Evolutionary conservation across 2,113 vertebrate genomes (phyloP).

Genomic region (Acanthochromis polyacanthus): DNA sequence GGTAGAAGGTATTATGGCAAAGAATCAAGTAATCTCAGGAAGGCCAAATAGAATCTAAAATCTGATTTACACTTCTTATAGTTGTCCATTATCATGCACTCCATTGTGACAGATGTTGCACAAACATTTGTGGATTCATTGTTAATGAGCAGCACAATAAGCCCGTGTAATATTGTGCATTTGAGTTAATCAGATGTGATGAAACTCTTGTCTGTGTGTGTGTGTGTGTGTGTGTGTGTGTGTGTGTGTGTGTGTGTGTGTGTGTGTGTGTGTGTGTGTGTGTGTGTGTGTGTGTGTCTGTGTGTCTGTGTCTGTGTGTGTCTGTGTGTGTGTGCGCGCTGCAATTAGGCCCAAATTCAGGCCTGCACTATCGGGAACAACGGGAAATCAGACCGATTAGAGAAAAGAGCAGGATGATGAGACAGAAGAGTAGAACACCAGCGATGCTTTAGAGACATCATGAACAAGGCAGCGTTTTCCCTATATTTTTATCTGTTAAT

Average conservation of each 20-base stretch:
- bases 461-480: not conserved
- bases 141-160: not conserved
- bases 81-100: not conserved
- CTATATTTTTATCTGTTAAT: not conserved
- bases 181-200: not conserved
- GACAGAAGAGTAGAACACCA: not conserved
- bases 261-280: not conserved
- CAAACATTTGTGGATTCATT: not conserved
- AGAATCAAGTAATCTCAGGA: not conserved
- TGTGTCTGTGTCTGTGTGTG: not conserved
- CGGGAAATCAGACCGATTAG: not conserved
- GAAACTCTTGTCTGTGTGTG: not conserved
- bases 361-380: not conserved
- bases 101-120: not conserved
- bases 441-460: not conserved
- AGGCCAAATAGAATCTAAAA: not conserved
- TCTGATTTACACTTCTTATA: not conserved
- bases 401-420: constrained; percentile 1
- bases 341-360: constrained; percentile 22
- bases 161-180: not conserved
- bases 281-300: not conserved
- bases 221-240: no score
- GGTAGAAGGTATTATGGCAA: no score
- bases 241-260: not conserved
- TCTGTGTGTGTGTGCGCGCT: not conserved